These are phyloP conservation scores for Solenopsis invicta DNA, from an alignment of 1,140 invertebrate species.

Conservation along the genomic window DNA sequence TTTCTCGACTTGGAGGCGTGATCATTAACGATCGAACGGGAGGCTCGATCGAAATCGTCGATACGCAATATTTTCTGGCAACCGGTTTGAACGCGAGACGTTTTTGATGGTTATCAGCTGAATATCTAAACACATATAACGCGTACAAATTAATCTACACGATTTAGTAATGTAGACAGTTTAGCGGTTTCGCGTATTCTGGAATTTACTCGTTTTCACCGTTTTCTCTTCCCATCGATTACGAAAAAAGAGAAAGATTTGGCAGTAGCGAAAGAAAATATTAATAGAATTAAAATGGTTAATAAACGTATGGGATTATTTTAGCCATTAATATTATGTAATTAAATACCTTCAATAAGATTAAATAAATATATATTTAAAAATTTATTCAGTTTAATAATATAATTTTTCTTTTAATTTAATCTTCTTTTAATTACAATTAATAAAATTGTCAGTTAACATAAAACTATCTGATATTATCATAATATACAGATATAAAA, in stretches of 20 bases:
- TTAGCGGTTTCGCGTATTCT: background rate
- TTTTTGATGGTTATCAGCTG: conserved; percentile 1
- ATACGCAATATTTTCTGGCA: background rate
- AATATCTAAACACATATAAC: background rate
- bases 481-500: no score
- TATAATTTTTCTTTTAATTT: background rate
- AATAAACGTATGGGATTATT: background rate
- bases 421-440: background rate
- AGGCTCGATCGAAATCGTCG: background rate
- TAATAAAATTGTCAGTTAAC: no score
- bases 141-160: background rate
- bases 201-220: background rate
- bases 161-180: background rate
- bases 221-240: background rate
- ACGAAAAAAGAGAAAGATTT: background rate
- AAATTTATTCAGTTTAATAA: background rate
- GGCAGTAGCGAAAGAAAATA: background rate
- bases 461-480: no score
- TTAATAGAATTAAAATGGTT: background rate
- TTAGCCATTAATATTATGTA: background rate
- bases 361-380: conserved; percentile 1
- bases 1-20: background rate
- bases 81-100: background rate
- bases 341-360: background rate
- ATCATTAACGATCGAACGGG: conserved; percentile 40